phyloP scores from a whole-genome alignment of 2,113 vertebrate species.

The Rhinichthys klamathensis region DNA sequence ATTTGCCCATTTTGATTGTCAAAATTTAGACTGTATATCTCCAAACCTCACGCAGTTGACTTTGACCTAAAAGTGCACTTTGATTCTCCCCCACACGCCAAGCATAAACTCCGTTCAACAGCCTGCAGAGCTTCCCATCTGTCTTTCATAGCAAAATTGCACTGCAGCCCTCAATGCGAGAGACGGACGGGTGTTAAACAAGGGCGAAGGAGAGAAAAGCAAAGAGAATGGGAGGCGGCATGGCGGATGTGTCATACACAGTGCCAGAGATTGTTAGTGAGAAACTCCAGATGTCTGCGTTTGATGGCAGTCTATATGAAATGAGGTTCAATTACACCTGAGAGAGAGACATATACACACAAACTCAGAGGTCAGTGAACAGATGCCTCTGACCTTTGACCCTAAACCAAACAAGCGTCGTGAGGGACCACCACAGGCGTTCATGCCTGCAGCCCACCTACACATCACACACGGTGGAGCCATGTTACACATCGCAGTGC shows the following conservation, averaged over 20 bases:
- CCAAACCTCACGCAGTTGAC: constrained; percentile 16
- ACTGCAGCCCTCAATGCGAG: background rate
- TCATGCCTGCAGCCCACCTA: constrained; percentile 33
- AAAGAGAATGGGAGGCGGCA: background rate
- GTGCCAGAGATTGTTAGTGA: constrained; percentile 13
- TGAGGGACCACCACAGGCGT: constrained; percentile 5
- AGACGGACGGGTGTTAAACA: constrained; percentile 2
- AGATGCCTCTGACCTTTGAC: constrained; percentile 36
- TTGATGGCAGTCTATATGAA: constrained; percentile 21
- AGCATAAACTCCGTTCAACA: constrained; percentile 16
- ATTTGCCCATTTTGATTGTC: background rate
- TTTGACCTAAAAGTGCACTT: constrained; percentile 1
- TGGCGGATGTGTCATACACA: background rate
- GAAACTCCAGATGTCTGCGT: background rate
- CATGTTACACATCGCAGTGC: background rate
- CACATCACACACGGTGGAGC: background rate
- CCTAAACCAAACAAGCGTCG: constrained; percentile 20
- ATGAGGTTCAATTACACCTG: constrained; percentile 24
- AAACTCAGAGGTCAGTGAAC: constrained; percentile 1
- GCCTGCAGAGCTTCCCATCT: constrained; percentile 10
- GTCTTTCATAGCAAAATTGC: constrained; percentile 32
- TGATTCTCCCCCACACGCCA: constrained; percentile 13
- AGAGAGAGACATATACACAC: background rate
- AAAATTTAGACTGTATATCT: background rate
- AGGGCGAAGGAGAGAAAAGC: background rate